Evolutionary conservation across 1,140 invertebrate species (phyloP), one percentile per base, ranked within the genome.

Genomic region (Sycophaga agraensis): DNA sequence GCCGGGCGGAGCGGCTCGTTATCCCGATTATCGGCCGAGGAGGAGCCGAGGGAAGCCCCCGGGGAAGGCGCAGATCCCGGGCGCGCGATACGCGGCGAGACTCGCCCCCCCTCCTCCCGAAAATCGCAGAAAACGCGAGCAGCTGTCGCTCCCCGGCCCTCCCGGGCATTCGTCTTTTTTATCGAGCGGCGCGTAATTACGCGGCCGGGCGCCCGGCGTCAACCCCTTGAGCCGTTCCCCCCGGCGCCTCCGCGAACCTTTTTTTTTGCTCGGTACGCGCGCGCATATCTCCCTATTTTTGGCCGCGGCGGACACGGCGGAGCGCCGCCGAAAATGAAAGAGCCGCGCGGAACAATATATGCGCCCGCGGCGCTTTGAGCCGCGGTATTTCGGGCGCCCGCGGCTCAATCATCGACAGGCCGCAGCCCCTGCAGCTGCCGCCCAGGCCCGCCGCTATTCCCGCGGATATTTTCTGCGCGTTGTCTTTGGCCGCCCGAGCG

Each of bases 291-390:
- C 43, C 43, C 50, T 62, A 62, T 62, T 56, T 62, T 62, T 62
- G 50, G 46, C 57, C 17, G 21, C 22, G 28, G 53, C 48, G 34
- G 59, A 55, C 46, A 39, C 40, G 31, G 8, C 26, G 31, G 16
- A 11, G 31, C 26, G 0, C 22, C 46, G 12, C 5, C 28, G 58
- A 48, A 64, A 60, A 45, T 58, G 58, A 60, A 66, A 64, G 65
- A 67, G 66, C 59, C 46, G 63, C 46, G 62, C 49, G 48, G 12
- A n/a, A n/a, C n/a, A n/a, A n/a, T n/a, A n/a, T n/a, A n/a, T n/a
- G n/a, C n/a, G n/a, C n/a, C n/a, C n/a, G n/a, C n/a, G n/a, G n/a
- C n/a, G n/a, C n/a, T n/a, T n/a, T n/a, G n/a, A n/a, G n/a, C n/a
- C n/a, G n/a, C n/a, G n/a, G n/a, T n/a, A n/a, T n/a, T n/a, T n/a